Evolutionary conservation across 2,113 vertebrate species (phyloP), one percentile per base, ranked within the genome.

Genomic region (Natator depressus): DNA sequence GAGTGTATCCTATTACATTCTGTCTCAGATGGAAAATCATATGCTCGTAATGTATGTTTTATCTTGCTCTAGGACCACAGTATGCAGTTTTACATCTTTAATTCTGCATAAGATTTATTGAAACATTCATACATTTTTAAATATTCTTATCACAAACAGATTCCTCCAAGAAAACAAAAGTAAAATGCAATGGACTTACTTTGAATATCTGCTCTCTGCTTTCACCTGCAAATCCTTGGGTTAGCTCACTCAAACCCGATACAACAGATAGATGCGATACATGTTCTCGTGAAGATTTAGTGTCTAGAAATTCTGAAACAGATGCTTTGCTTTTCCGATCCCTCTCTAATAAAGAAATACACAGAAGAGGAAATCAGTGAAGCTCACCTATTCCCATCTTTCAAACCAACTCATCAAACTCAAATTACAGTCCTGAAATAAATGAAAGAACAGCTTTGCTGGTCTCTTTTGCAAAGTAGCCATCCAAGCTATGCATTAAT

Each of bases 231-330:
- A 69, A 13, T 29, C 5, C 78, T 54, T 53, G 85, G 55, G 94
- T 89, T 29, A 80, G 47, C 24, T 85, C 78, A 62, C 35, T 35
- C 85, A 83, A 11, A 35, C 59, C 89, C 65, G 65, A 31, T 42
- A 2, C 51, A 42, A 35, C 1, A 25, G 90, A 76, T 31, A 7
- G 5, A 25, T 5, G 0, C 3, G 86, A 82, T 8, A 8, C 0
- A 0, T 8, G 57, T 19, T 57, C 87, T 69, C 80, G 17, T 49
- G 20, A 22, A 20, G 6, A 59, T 79, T 22, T 62, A 5, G 4
- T 7, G 5, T 81, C 86, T 59, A 10, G 4, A 50, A 38, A 5
- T 17, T 89, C 93, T 9, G 19, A 11, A 84, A 84, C 9, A 3
- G 55, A 35, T 11, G 5, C n/a, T 29, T 72, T 79, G 17, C 84